Evolutionary conservation across 2,797 vertebrate genomes (phyloP).

Genomic region (Otolemur crassicaudatus): DNA sequence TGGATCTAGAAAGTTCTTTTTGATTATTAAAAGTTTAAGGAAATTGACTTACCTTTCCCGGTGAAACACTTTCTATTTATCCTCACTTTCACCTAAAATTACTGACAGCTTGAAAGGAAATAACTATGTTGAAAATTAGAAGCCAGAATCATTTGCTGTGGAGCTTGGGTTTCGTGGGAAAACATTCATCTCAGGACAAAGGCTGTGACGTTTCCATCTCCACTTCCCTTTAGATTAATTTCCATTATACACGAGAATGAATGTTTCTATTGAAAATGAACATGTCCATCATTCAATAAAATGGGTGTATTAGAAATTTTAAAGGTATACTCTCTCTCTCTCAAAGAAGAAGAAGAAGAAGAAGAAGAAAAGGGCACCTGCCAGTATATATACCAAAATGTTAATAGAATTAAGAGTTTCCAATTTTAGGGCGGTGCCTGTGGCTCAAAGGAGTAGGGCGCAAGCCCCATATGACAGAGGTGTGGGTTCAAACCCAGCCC

Average conservation of each 20-base stretch:
- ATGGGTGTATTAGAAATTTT: background rate
- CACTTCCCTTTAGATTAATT: conserved; percentile 5
- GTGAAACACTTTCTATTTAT: background rate
- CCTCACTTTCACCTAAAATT: conserved; percentile 8
- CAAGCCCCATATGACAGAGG: too few relatives aligned
- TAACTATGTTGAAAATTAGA: conserved; percentile 11
- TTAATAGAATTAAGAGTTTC: conserved; percentile 47
- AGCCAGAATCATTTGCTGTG: background rate
- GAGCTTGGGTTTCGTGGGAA: background rate
- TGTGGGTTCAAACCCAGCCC: too few relatives aligned
- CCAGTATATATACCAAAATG: background rate
- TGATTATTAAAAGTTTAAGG: conserved; percentile 30
- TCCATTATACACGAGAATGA: conserved; percentile 21
- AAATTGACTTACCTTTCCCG: conserved; percentile 4
- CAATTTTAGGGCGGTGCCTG: background rate
- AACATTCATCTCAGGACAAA: background rate
- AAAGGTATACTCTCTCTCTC: background rate
- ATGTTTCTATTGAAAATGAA: conserved; percentile 46
- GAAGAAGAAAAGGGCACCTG: background rate
- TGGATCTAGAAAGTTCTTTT: background rate
- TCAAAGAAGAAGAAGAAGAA: background rate
- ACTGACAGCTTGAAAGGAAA: conserved; percentile 26
- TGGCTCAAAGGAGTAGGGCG: too few relatives aligned
- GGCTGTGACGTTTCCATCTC: background rate
- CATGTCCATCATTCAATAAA: background rate